These are phyloP conservation scores for Corapipo altera DNA, from an alignment of 2,113 vertebrate species.

Conservation along the genomic window DNA sequence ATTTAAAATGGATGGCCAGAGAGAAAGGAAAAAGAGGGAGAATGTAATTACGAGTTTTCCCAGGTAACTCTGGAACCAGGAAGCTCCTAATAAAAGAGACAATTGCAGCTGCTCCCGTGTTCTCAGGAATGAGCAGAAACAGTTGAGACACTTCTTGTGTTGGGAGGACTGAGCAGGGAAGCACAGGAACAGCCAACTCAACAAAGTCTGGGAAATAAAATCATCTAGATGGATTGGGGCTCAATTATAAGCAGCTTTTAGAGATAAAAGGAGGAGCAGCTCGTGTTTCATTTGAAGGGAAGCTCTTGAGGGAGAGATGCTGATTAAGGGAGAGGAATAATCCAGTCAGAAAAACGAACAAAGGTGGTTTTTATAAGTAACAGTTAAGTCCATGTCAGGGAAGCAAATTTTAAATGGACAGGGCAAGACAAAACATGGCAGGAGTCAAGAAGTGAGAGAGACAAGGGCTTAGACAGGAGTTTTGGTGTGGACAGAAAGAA, in stretches of 20 bases:
- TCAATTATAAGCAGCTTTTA: background rate
- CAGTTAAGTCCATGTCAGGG: background rate
- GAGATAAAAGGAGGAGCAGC: background rate
- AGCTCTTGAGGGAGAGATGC: background rate
- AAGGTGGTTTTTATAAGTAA: background rate
- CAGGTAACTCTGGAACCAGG: background rate
- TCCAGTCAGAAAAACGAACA: background rate
- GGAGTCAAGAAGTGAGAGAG: conserved; percentile 2
- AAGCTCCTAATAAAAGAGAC: background rate
- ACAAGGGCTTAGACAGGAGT: background rate
- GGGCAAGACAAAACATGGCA: background rate
- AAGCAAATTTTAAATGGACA: background rate
- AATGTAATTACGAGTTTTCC: background rate
- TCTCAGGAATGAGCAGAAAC: background rate
- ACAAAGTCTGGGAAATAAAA: background rate
- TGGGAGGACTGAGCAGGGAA: background rate
- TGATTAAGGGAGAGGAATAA: background rate
- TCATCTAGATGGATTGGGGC: background rate
- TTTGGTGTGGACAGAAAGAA: conserved; percentile 6
- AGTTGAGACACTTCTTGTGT: background rate
- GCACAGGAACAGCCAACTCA: background rate
- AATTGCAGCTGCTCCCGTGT: background rate
- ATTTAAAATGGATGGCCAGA: background rate
- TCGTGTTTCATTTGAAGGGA: background rate
- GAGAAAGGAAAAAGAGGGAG: background rate